These are phyloP conservation scores for Botia kubotai DNA, from an alignment of 2,797 vertebrate species.

Conservation along the genomic window DNA sequence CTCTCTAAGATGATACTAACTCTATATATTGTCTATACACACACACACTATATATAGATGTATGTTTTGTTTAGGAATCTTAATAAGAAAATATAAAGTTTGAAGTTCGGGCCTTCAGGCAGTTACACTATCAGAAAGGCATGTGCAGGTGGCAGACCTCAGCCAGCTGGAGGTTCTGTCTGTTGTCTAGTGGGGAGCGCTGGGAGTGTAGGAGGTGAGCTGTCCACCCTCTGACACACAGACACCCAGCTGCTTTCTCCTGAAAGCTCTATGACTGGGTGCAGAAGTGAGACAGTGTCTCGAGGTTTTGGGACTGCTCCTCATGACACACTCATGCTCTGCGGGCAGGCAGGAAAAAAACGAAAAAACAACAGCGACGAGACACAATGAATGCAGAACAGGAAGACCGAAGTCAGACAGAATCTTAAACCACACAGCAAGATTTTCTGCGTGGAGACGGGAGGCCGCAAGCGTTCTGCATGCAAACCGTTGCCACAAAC, in stretches of 20 bases:
- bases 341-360: background rate
- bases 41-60: background rate
- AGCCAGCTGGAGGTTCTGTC: background rate
- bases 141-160: slow-evolving; percentile 33
- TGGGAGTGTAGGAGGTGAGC: background rate
- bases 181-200: background rate
- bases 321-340: slow-evolving; percentile 7
- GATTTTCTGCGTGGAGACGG: slow-evolving; percentile 47
- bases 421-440: slow-evolving; percentile 49
- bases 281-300: slow-evolving; percentile 55
- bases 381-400: slow-evolving; percentile 53
- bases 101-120: background rate
- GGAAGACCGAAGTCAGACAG: slow-evolving; percentile 52
- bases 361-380: slow-evolving; percentile 35
- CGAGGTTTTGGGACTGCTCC: slow-evolving; percentile 47
- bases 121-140: slow-evolving; percentile 19
- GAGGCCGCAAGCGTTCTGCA: slow-evolving; percentile 50
- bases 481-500: slow-evolving; percentile 50
- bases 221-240: slow-evolving; percentile 23
- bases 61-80: slow-evolving; percentile 1
- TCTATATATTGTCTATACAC: too few species aligned
- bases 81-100: background rate
- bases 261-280: slow-evolving; percentile 56
- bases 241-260: slow-evolving; percentile 17
- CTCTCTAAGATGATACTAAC: background rate